Conservation (phyloP, 1,140 invertebrate genomes). For the Drosophila kepulauana region DNA sequence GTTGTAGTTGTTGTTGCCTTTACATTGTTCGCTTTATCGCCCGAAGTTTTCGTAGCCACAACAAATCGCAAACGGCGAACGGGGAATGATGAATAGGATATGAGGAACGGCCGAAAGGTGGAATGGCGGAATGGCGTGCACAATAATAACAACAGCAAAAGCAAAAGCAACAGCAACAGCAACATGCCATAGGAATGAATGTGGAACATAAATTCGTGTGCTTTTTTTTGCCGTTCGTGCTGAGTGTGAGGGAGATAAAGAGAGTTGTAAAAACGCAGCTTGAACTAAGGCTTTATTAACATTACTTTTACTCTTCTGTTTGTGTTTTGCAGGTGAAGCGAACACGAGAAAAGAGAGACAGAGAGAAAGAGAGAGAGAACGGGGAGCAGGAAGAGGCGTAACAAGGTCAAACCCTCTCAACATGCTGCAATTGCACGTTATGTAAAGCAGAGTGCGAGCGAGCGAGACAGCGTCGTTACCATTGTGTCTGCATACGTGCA, state of each 20-base stretch:
- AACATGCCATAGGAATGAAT: slow-evolving; percentile 33
- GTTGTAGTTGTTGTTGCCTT: slow-evolving; percentile 19
- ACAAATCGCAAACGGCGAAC: slow-evolving; percentile 56
- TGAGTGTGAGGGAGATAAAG: background rate
- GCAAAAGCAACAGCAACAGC: slow-evolving; percentile 1
- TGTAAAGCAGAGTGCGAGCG: slow-evolving; percentile 15
- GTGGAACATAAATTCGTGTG: slow-evolving; percentile 45
- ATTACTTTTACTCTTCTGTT: slow-evolving; percentile 13
- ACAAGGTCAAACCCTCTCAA: slow-evolving; percentile 47
- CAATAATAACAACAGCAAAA: slow-evolving; percentile 14
- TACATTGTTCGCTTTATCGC: slow-evolving; percentile 63
- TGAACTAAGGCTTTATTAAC: slow-evolving; percentile 22
- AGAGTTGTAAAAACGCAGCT: slow-evolving; percentile 14
- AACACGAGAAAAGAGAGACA: background rate
- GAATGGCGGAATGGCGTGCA: slow-evolving; percentile 34
- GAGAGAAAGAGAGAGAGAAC: background rate
- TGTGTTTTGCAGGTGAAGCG: slow-evolving; percentile 29
- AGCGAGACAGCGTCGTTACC: slow-evolving; percentile 3
- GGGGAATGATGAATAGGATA: slow-evolving; percentile 44
- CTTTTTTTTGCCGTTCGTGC: slow-evolving; percentile 17
- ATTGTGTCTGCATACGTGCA: slow-evolving; percentile 1
- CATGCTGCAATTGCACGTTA: slow-evolving; percentile 39
- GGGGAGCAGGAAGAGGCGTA: slow-evolving; percentile 8
- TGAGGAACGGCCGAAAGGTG: slow-evolving; percentile 14
- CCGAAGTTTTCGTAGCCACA: slow-evolving; percentile 60